Evolutionary conservation across 1,140 invertebrate genomes (phyloP).

Genomic region (Bicyclus anynana): DNA sequence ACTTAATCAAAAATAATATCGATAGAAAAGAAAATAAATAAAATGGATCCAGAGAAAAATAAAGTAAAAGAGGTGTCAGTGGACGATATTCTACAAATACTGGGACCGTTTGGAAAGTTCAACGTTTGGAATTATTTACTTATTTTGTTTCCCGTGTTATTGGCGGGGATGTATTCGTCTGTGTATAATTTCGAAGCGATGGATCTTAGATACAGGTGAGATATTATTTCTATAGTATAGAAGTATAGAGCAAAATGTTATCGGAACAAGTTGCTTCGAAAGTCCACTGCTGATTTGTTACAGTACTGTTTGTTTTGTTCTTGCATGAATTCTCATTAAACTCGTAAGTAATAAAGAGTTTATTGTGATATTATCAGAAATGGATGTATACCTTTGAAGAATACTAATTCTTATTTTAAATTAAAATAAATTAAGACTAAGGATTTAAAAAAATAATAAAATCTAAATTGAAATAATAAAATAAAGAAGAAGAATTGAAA

Average conservation of each 20-base stretch:
- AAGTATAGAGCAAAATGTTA: too few relatives aligned
- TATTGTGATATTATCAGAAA: too few relatives aligned
- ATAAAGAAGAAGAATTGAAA: too few relatives aligned
- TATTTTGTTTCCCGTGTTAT: slow-evolving; percentile 60
- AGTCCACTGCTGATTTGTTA: neutral
- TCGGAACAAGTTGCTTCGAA: neutral
- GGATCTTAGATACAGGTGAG: slow-evolving; percentile 66
- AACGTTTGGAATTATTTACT: slow-evolving; percentile 58
- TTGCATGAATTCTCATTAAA: too few relatives aligned
- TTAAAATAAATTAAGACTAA: too few relatives aligned
- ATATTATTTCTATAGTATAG: neutral
- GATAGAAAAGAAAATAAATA: slow-evolving; percentile 2
- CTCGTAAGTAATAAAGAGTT: too few relatives aligned
- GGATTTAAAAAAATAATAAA: too few relatives aligned
- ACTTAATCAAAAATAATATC: neutral
- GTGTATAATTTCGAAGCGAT: slow-evolving; percentile 68
- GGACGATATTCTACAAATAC: slow-evolving; percentile 59
- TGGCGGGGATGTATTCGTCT: slow-evolving; percentile 66
- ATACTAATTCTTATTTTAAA: too few relatives aligned
- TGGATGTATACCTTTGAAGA: too few relatives aligned
- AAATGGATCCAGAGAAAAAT: slow-evolving; percentile 63
- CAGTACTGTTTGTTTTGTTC: too few relatives aligned
- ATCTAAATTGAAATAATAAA: too few relatives aligned
- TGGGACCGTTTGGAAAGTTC: slow-evolving; percentile 62
- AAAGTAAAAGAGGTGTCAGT: slow-evolving; percentile 51